Base-by-base conservation (phyloP, 1,140 invertebrate species). In the Trachymyrmex septentrionalis region DNA sequence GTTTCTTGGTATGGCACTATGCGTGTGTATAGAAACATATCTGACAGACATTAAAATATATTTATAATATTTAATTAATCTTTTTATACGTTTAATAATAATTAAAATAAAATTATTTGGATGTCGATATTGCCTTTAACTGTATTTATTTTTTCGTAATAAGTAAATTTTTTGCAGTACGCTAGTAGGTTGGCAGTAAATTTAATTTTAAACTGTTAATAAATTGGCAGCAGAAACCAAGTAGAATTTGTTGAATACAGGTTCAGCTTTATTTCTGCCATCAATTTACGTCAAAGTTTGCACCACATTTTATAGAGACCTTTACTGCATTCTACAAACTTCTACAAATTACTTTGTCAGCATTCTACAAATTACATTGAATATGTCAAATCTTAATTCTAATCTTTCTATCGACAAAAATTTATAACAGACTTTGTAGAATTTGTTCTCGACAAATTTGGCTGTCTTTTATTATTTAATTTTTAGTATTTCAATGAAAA, bases 61-160 rank as follows among this genome's bases (percentile, higher is more conserved):
- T 44, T 44, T 10, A 44, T 16, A 57, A 9, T n/a, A n/a, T n/a
- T n/a, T n/a, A 72, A 21, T 55, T 57, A 34, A 53, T 2, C 9
- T 30, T n/a, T 53, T n/a, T n/a, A n/a, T 38, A n/a, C 0, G 16
- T 73, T 72, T 14, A 30, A 73, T 55, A 55, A 73, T 7, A 34
- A 34, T 53, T 53, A 72, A 72, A 72, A 53, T 72, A 19, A 50
- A 19, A 71, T 71, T 21, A 50, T 71, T 27, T 53, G 3, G 24
- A 50, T 24, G 1, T 6, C 10, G 48, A 71, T 48, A 71, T 50
- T 27, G 21, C 19, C 1, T 48, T 53, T 19, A 10, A 19, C 3
- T 72, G 50, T 72, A 72, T 48, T 50, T 34, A 30, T 64, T 50
- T 69, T 50, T 50, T 10, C 9, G 9, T 9, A 44, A 44, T 21